Evolutionary conservation across 2,797 vertebrate genomes (phyloP).

Genomic region (Hoplostethus atlanticus): DNA sequence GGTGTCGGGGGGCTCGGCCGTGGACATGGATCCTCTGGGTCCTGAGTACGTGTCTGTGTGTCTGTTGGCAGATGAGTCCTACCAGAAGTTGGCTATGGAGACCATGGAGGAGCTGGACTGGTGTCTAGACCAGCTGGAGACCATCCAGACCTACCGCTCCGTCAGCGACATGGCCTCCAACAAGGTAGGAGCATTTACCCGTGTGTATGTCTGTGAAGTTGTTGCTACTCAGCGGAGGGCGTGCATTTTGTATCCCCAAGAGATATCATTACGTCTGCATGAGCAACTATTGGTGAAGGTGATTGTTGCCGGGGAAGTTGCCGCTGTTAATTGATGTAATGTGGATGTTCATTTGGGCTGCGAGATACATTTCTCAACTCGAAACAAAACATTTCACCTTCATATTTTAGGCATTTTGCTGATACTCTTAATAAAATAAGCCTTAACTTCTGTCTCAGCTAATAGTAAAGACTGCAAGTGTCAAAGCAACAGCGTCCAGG

Average conservation of each 20-base stretch:
- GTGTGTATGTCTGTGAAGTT: neutral
- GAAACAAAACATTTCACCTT: neutral
- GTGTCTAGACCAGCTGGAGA: slow-evolving; percentile 98
- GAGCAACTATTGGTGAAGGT: neutral
- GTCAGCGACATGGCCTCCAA: slow-evolving; percentile 99
- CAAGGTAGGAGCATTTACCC: slow-evolving; percentile 88
- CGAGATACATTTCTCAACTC: neutral
- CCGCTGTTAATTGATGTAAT: neutral
- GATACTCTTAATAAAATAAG: too few relatives aligned
- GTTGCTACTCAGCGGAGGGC: too few relatives aligned
- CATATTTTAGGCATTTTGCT: neutral
- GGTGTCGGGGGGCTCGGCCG: slow-evolving; percentile 51
- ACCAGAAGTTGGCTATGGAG: slow-evolving; percentile 97
- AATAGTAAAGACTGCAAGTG: too few relatives aligned
- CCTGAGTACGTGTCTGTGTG: slow-evolving; percentile 92
- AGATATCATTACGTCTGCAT: neutral
- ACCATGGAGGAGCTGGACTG: slow-evolving; percentile 98
- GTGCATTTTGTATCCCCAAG: too few relatives aligned
- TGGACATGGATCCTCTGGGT: slow-evolving; percentile 83
- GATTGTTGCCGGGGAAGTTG: neutral
- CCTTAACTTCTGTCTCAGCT: too few relatives aligned
- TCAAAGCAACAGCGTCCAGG: neutral
- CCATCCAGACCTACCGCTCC: slow-evolving; percentile 97
- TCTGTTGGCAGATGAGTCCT: slow-evolving; percentile 97
- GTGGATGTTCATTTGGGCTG: neutral